Evolutionary conservation across 2,797 vertebrate species (phyloP), one percentile per base, ranked within the genome.

Genomic region (Anolis apletophallus): DNA sequence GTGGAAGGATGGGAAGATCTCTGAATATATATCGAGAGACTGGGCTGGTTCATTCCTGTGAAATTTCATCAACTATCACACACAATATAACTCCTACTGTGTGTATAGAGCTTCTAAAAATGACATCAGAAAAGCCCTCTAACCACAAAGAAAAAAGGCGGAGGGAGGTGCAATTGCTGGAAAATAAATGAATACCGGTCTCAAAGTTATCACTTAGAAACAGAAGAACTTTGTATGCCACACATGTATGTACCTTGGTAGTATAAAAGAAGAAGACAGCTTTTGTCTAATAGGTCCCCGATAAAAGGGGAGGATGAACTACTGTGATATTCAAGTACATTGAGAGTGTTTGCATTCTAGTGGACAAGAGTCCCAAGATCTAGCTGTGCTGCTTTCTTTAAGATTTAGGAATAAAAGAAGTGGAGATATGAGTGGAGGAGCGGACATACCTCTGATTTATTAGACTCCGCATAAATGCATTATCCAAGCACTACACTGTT

Each of bases 391-490:
- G 36, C 46, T 72, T 78, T 79, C 81, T 52, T 26, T n/a, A 40
- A 79, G 57, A 87, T 54, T 32, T 32, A 54, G 52, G 29, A 81
- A 54, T 68, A 34, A 68, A 68, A 36, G 36, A 79, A 69, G 40
- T 19, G 67, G 6, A 64, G 46, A 87, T 73, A 72, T 26, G 12
- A 23, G 50, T 61, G 81, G 57, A 36, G 16, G 75, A 72, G 74
- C 50, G 4, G 9, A 46, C 67, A 78, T 50, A 61, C n/a, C 72
- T 78, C 61, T 87, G 81, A 83, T 80, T 87, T 80, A 84, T 87
- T 78, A 84, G 46, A 54, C 7, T 84, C 40, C 54, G 86, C 68
- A 80, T 64, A 87, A 87, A 83, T 40, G 76, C 68, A 79, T 84
- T 84, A 79, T 26, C 69, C 72, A 69, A 77, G 64, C 52, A 69